Conservation (phyloP, 2,113 vertebrate species). For the Apodemus speciosus region DNA sequence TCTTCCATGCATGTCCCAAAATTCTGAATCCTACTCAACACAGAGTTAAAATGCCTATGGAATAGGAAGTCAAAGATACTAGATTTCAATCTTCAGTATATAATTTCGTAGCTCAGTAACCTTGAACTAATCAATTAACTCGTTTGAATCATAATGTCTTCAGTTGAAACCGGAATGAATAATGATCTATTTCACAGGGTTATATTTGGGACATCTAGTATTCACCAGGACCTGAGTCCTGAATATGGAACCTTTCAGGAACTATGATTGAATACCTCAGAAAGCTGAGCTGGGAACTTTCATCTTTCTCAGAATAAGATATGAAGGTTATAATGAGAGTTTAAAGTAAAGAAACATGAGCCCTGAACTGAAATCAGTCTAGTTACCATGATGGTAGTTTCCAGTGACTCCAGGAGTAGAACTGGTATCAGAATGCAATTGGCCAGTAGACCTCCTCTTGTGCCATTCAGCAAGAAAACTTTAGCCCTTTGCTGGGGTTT, state of each 20-base stretch:
- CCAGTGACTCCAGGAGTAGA: background rate
- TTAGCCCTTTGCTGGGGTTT: background rate
- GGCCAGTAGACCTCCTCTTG: background rate
- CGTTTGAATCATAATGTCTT: constrained; percentile 60
- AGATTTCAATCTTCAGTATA: constrained; percentile 51
- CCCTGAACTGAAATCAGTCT: background rate
- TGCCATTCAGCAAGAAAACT: background rate
- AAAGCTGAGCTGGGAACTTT: background rate
- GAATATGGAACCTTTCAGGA: background rate
- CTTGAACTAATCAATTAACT: constrained; percentile 70
- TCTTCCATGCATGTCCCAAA: background rate
- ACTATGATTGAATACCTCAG: constrained; percentile 19
- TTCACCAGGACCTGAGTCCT: constrained; percentile 2
- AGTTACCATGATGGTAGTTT: background rate
- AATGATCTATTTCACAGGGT: constrained; percentile 45
- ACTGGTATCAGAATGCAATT: background rate
- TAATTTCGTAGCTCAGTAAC: constrained; percentile 67
- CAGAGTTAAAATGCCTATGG: constrained; percentile 23
- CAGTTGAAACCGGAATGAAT: constrained; percentile 52
- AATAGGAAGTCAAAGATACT: constrained; percentile 27
- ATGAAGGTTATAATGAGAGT: background rate
- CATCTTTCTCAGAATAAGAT: constrained; percentile 10
- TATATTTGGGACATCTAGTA: constrained; percentile 3
- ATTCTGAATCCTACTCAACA: constrained; percentile 23
- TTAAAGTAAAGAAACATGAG: constrained; percentile 7